Evolutionary conservation across 2,888 invertebrate genomes (phyloP).

Genomic region (Catonia carolina): DNA sequence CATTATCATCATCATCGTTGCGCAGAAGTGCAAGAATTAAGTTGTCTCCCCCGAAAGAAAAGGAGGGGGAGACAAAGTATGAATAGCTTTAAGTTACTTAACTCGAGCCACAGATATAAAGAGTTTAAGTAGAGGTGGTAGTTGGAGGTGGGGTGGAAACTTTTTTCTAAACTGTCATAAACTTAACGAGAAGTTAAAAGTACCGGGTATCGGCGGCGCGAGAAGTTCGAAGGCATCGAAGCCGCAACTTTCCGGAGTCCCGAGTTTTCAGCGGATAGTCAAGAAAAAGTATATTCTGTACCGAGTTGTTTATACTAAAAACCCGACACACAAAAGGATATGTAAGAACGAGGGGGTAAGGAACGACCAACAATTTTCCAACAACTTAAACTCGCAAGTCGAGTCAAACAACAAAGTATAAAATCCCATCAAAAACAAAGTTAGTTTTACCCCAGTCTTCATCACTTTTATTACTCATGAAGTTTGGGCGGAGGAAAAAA

Average conservation of each 20-base stretch:
- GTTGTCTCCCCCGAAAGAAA: not conserved
- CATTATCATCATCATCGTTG: too few relatives aligned
- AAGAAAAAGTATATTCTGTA: not conserved
- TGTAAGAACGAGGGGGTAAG: not conserved
- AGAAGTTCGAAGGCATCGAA: not conserved
- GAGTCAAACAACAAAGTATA: conserved; percentile 26
- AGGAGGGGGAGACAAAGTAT: not conserved
- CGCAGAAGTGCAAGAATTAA: too few relatives aligned
- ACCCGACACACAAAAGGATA: conserved; percentile 1
- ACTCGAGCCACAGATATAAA: conserved; percentile 5
- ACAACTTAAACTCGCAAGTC: conserved; percentile 14
- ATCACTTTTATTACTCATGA: conserved; percentile 13
- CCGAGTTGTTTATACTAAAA: conserved; percentile 20
- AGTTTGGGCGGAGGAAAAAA: not conserved
- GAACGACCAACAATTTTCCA: conserved; percentile 17
- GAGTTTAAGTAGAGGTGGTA: not conserved
- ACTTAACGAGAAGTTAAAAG: conserved; percentile 1
- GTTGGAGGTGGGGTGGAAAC: conserved; percentile 5
- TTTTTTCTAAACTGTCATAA: conserved; percentile 20
- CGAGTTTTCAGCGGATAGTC: not conserved
- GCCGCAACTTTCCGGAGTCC: not conserved
- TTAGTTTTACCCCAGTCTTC: conserved; percentile 18
- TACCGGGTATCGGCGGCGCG: too few relatives aligned
- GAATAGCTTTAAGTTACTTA: conserved; percentile 2
- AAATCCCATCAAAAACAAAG: conserved; percentile 26